Conservation (phyloP, 2,113 vertebrate species). For the Phyllopteryx taeniolatus region DNA sequence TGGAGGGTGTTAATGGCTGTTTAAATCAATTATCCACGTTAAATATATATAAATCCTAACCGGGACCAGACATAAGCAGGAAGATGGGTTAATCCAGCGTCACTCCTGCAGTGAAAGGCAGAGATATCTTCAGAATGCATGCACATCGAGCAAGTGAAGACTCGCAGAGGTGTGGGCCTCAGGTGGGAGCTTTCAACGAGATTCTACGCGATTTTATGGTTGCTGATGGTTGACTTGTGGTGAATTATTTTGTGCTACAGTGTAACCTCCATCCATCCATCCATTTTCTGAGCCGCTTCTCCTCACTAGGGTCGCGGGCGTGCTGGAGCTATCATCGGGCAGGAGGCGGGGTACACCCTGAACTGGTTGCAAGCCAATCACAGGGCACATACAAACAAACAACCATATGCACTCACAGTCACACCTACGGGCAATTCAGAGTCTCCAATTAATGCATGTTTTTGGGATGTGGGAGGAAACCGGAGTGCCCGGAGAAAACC, state of each 20-base stretch:
- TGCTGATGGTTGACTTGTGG: too few relatives aligned
- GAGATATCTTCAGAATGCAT: neutral
- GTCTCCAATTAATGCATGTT: too few relatives aligned
- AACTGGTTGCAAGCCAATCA: too few relatives aligned
- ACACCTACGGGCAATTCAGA: too few relatives aligned
- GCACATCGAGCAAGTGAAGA: neutral
- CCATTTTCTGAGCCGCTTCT: too few relatives aligned
- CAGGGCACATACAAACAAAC: too few relatives aligned
- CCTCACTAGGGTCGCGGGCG: too few relatives aligned
- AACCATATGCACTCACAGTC: too few relatives aligned
- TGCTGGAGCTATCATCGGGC: too few relatives aligned
- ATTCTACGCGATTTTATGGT: conserved; percentile 9
- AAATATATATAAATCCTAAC: conserved; percentile 47
- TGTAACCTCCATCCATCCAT: neutral
- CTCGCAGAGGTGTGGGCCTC: neutral
- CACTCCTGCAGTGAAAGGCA: conserved; percentile 5
- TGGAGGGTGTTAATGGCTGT: conserved; percentile 38
- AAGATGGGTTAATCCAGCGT: conserved; percentile 41
- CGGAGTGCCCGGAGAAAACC: too few relatives aligned
- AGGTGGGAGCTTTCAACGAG: conserved; percentile 18
- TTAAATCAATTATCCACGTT: conserved; percentile 57
- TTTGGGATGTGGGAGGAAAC: too few relatives aligned
- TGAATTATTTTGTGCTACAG: neutral
- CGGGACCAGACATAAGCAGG: conserved; percentile 19
- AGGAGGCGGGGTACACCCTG: too few relatives aligned